Evolutionary conservation across 2,113 vertebrate genomes (phyloP), one percentile per base, ranked within the genome.

Genomic region (Chamaetylas fuelleborni): DNA sequence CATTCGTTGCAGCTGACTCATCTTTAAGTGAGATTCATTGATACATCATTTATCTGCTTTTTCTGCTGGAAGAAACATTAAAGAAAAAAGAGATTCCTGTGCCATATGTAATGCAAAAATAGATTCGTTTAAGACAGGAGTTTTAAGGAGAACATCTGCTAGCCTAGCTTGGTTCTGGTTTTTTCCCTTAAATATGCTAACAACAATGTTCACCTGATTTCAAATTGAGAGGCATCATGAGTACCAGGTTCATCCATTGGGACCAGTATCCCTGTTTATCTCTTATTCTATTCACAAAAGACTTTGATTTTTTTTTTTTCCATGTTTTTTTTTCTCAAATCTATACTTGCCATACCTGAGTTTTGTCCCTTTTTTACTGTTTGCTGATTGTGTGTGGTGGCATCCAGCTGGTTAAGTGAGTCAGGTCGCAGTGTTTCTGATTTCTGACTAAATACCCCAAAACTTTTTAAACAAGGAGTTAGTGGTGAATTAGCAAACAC

Each of bases 391-490:
- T 47, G 54, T 43, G 26, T 34, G 43, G 13, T 45, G 74, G 36
- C 81, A 64, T 60, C 65, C 33, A 50, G 5, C 19, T 50, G 45
- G 28, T 79, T 90, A 53, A 56, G 2, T 20, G 23, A 50, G 11
- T 24, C 71, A 65, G 58, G 31, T 71, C 43, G 31, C 31, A 42
- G 0, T 34, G 29, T 61, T 82, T 40, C 79, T 48, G 31, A 48
- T 86, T 82, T 66, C 60, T 71, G 38, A 66, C 42, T 56, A 77
- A 90, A 88, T 20, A 36, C 53, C 67, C 76, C 2, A 53, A 83
- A 95, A 95, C 64, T 94, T 85, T 58, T 71, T 77, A 60, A 95
- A 60, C 79, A 60, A 82, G 74, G 42, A 80, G 26, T 72, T 50
- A 38, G 54, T 43, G 54, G 71, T 47, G 66, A 86, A 74, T 86